These are phyloP conservation scores for Calycopis cecrops DNA, from an alignment of 1,140 invertebrate genomes.

Conservation along the genomic window DNA sequence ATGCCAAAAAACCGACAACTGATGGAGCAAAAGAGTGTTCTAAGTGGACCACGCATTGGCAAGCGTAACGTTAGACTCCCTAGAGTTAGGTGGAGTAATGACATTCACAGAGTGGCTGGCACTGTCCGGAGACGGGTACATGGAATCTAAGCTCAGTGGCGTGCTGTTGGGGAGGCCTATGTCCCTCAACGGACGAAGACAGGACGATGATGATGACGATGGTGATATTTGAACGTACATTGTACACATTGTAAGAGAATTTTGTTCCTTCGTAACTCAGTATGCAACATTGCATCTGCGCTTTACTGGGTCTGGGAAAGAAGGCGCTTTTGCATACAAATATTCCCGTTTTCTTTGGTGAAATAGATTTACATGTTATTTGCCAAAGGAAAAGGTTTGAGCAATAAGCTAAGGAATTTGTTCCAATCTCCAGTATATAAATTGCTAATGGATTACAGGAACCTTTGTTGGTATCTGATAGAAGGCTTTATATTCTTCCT, in stretches of 20 bases:
- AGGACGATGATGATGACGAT: no score
- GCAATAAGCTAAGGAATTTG: not conserved
- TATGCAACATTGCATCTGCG: slow-evolving; percentile 8
- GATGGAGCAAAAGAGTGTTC: no score
- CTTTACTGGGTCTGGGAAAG: slow-evolving; percentile 4
- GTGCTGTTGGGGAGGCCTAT: no score
- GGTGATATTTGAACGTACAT: not conserved
- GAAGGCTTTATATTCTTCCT: not conserved
- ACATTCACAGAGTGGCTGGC: no score
- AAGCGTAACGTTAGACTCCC: no score
- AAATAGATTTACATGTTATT: slow-evolving; percentile 5
- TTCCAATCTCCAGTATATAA: not conserved
- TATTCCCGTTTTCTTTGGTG: not conserved
- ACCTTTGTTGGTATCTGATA: not conserved
- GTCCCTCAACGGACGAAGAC: no score
- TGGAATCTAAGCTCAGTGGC: no score
- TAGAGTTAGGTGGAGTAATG: no score
- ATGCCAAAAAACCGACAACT: no score
- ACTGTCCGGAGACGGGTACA: no score
- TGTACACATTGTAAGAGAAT: slow-evolving; percentile 1
- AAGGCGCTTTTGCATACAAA: slow-evolving; percentile 6
- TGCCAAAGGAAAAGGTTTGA: slow-evolving; percentile 4
- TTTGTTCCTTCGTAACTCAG: slow-evolving; percentile 5
- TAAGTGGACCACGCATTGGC: no score
- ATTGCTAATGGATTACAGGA: not conserved